Evolutionary conservation across 2,888 invertebrate genomes (phyloP).

Genomic region (Stenodema calcarata): DNA sequence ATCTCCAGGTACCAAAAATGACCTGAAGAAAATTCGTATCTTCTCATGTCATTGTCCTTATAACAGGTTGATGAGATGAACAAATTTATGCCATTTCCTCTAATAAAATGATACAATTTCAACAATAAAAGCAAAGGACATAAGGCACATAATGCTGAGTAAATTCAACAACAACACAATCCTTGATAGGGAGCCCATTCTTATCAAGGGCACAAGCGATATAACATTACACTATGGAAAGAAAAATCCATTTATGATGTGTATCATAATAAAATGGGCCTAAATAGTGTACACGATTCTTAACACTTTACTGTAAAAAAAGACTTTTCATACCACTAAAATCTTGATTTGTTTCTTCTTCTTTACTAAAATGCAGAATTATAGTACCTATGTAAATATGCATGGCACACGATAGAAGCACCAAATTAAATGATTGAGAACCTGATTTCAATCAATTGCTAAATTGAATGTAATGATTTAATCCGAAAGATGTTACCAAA

Average conservation of each 20-base stretch:
- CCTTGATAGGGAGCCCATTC: slow-evolving; percentile 54
- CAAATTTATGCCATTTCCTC: slow-evolving; percentile 46
- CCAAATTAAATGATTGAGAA: slow-evolving; percentile 46
- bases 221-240: slow-evolving; percentile 46
- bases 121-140: slow-evolving; percentile 58
- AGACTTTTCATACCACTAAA: slow-evolving; percentile 21
- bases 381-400: slow-evolving; percentile 6
- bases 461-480: neutral
- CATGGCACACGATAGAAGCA: slow-evolving; percentile 53
- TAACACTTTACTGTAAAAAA: slow-evolving; percentile 13
- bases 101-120: slow-evolving; percentile 55
- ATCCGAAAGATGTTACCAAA: slow-evolving; percentile 3
- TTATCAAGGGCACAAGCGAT: slow-evolving; percentile 53
- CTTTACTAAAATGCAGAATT: slow-evolving; percentile 28
- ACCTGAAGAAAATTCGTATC: slow-evolving; percentile 36
- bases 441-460: slow-evolving; percentile 27
- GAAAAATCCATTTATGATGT: slow-evolving; percentile 40
- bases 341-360: neutral
- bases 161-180: slow-evolving; percentile 58
- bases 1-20: slow-evolving; percentile 22
- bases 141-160: slow-evolving; percentile 60
- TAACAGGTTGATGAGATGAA: slow-evolving; percentile 51
- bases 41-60: slow-evolving; percentile 37
- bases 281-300: slow-evolving; percentile 29
- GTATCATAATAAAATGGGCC: slow-evolving; percentile 22